These are phyloP conservation scores for Iselma pallidipennis DNA, from an alignment of 2,888 invertebrate species.

Conservation along the genomic window DNA sequence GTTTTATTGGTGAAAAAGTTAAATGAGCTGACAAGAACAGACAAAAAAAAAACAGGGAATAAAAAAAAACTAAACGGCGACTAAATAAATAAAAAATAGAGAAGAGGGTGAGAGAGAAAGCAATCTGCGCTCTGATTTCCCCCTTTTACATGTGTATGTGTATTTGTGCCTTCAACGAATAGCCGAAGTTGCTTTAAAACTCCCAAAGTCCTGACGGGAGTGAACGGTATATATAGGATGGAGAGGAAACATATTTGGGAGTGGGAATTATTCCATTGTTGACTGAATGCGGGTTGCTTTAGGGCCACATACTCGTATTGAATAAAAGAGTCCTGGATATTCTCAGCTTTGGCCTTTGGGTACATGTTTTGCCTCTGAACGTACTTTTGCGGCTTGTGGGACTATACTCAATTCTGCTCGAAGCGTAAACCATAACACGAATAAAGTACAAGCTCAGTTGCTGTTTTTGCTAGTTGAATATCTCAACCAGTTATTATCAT, in stretches of 20 bases:
- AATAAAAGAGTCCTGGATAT: slow-evolving; percentile 36
- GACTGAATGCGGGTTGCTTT: slow-evolving; percentile 38
- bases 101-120: background rate
- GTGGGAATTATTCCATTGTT: slow-evolving; percentile 38
- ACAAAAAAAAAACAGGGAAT: slow-evolving; percentile 2
- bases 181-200: slow-evolving; percentile 21
- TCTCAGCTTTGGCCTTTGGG: slow-evolving; percentile 32
- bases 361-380: slow-evolving; percentile 33
- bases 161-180: background rate
- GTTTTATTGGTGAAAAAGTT: slow-evolving; percentile 46
- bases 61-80: background rate
- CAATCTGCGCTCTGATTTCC: no score
- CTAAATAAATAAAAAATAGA: background rate
- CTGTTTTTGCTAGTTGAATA: background rate
- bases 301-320: slow-evolving; percentile 33
- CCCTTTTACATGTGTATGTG: slow-evolving; percentile 11
- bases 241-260: slow-evolving; percentile 30
- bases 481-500: background rate
- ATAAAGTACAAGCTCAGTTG: background rate
- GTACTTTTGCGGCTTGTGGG: slow-evolving; percentile 29
- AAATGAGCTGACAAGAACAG: slow-evolving; percentile 46
- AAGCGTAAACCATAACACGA: background rate
- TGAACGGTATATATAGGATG: slow-evolving; percentile 9
- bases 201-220: slow-evolving; percentile 1
- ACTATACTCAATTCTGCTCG: background rate